Evolutionary conservation across 2,113 vertebrate genomes (phyloP).

Genomic region (Tauraco erythrolophus): DNA sequence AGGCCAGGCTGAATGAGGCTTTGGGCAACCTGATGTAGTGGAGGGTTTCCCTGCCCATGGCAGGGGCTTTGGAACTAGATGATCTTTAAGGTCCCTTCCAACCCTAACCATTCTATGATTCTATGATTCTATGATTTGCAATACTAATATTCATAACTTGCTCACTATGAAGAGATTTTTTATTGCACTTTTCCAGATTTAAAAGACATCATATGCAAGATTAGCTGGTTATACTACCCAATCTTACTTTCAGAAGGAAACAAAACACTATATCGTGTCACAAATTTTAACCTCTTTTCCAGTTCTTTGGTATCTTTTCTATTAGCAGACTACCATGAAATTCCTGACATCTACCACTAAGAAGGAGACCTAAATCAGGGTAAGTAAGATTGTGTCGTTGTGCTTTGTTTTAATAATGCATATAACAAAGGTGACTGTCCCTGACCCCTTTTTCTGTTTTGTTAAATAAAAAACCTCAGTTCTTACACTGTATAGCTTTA

Average conservation of each 20-base stretch:
- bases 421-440: accelerated
- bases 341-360: background rate
- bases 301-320: background rate
- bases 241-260: background rate
- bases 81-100: too few relatives aligned
- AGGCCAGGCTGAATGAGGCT: too few relatives aligned
- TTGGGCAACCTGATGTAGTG: too few relatives aligned
- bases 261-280: accelerated
- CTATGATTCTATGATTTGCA: too few relatives aligned
- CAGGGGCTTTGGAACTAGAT: too few relatives aligned
- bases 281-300: background rate
- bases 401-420: background rate
- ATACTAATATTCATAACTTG: background rate
- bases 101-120: too few relatives aligned
- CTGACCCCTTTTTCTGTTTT: accelerated
- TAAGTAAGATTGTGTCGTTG: background rate
- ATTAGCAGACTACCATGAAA: background rate
- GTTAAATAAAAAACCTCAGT: background rate
- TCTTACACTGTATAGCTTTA: background rate
- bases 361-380: background rate
- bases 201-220: background rate
- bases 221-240: background rate
- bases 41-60: too few relatives aligned
- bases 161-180: background rate
- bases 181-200: background rate